Evolutionary conservation across 2,888 invertebrate genomes (phyloP), one percentile per base, ranked within the genome.

Genomic region (Nematopogon swammerdamellus): DNA sequence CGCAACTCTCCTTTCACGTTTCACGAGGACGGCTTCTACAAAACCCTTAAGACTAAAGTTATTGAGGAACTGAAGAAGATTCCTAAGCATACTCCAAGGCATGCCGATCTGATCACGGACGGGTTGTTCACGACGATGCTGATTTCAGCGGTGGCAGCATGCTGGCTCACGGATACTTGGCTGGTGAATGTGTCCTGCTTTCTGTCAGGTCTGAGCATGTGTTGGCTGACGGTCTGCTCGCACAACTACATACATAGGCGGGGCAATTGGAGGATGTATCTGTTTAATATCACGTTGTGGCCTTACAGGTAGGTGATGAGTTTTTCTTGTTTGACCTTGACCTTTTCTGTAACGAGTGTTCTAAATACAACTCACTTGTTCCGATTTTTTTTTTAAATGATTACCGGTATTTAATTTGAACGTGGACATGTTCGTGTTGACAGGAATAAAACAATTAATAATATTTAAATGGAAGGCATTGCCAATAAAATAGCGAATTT

Each of bases 201-300:
- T 14, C 42, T 85, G 19, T 80, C 85, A 18, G 89, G 85, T 1
- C 49, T 83, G 2, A 68, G 82, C 2, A 63, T 91, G 2, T 72
- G 82, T 1, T 82, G 85, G 76, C 72, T 83, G 0, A 70, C 81
- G 0, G 80, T 88, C 11, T 77, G 81, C 2, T 82, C 86, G 0
- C 92, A 92, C 63, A 92, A 92, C 63, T 92, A 86, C 61, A 85
- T 91, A 57, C 92, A 92, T 62, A 82, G 84, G 58, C 83, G 79
- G 52, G 86, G 90, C 51, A 91, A 86, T 63, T 89, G 88, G 82
- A 82, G 90, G 50, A 91, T 91, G 88, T 88, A 86, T 60, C 83
- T 88, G 51, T 89, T 89, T 59, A 88, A 91, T 59, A 68, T 92
- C 52, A 80, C 82, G 17, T 62, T 86, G 56, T 75, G 89, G 80